Evolutionary conservation across 2,888 invertebrate species (phyloP).

Genomic region (Panopea generosa): DNA sequence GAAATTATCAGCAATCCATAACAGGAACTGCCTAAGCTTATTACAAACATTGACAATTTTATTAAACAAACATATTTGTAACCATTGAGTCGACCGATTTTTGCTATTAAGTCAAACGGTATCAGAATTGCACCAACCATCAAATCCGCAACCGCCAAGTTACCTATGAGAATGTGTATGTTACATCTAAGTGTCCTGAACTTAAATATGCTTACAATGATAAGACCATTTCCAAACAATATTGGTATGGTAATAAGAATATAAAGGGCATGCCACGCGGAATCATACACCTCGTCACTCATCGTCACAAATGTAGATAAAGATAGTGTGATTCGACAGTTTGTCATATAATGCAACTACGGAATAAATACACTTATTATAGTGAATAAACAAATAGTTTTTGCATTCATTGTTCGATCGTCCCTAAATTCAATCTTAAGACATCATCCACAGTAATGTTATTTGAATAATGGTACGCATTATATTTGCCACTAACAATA

Average conservation of each 20-base stretch:
- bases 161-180: constrained; percentile 46
- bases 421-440: too few relatives aligned
- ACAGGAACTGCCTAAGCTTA: constrained; percentile 42
- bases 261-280: constrained; percentile 35
- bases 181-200: constrained; percentile 18
- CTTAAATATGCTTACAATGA: constrained; percentile 34
- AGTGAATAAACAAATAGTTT: too few relatives aligned
- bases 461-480: too few relatives aligned
- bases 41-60: constrained; percentile 42
- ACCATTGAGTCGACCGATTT: constrained; percentile 5
- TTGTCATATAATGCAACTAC: too few relatives aligned
- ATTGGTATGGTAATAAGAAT: constrained; percentile 34
- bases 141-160: constrained; percentile 37
- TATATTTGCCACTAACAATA: too few relatives aligned
- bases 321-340: too few relatives aligned
- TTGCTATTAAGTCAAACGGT: constrained; percentile 18
- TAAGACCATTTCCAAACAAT: constrained; percentile 45
- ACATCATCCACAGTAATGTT: too few relatives aligned
- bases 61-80: constrained; percentile 34
- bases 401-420: too few relatives aligned
- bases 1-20: constrained; percentile 44
- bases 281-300: too few relatives aligned
- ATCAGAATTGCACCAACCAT: constrained; percentile 39
- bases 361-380: too few relatives aligned
- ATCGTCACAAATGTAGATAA: too few relatives aligned